Percentiles rank a stretch among this genome's conserved stretches.
Conservation (phyloP, 2,888 invertebrate genomes). For the Kryphioiulus occultus region DNA sequence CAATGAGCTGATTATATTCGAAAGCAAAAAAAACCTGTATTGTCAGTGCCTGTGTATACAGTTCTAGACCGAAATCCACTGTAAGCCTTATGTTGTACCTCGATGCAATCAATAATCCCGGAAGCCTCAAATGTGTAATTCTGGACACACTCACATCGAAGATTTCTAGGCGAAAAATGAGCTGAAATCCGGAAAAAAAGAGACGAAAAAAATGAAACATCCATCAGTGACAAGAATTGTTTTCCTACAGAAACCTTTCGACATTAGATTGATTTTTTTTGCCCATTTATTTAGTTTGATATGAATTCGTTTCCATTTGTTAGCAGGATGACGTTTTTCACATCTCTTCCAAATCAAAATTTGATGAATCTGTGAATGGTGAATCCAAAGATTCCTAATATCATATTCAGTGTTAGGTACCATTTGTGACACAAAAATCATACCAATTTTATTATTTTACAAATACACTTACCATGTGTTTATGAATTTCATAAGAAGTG, state of each 20-base stretch:
- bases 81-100: constrained; percentile 9
- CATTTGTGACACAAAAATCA: too few species aligned
- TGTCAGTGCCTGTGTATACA: constrained; percentile 1
- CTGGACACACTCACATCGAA: constrained; percentile 2
- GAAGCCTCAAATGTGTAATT: constrained; percentile 31
- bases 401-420: too few species aligned
- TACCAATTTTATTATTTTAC: too few species aligned
- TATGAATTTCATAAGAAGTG: too few species aligned
- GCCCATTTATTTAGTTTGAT: background rate
- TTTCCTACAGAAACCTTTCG: background rate
- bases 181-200: background rate
- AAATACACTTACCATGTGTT: too few species aligned
- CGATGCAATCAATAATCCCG: constrained; percentile 25
- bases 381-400: too few species aligned
- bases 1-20: constrained; percentile 15
- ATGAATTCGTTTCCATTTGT: background rate
- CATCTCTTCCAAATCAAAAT: background rate
- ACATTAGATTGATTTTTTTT: background rate
- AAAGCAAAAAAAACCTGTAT: background rate
- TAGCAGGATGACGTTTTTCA: background rate
- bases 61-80: background rate
- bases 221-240: constrained; percentile 31
- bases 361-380: background rate
- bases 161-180: background rate
- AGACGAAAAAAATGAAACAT: background rate